Evolutionary conservation across 2,888 invertebrate genomes (phyloP).

Genomic region (Cheilosia vulpina): DNA sequence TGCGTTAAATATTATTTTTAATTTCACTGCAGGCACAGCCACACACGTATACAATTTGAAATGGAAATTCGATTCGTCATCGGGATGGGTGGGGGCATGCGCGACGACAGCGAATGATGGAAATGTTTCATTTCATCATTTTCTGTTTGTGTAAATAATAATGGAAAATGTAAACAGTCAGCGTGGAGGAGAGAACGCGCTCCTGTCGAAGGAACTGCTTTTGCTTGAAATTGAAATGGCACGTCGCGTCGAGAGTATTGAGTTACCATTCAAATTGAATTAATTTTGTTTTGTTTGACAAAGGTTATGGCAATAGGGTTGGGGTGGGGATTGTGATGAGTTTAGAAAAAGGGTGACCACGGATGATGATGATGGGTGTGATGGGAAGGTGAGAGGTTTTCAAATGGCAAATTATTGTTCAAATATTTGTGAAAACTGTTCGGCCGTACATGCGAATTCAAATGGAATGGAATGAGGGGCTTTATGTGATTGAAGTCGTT

Average conservation of each 20-base stretch:
- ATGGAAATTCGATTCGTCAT: constrained; percentile 64
- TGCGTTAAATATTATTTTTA: constrained; percentile 74
- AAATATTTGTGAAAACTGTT: constrained; percentile 68
- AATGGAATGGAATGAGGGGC: constrained; percentile 18
- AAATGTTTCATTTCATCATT: constrained; percentile 74
- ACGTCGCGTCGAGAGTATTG: constrained; percentile 61
- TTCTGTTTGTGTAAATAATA: constrained; percentile 72
- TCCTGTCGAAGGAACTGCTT: constrained; percentile 20
- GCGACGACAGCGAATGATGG: constrained; percentile 29
- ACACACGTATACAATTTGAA: constrained; percentile 39
- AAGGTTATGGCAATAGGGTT: constrained; percentile 60
- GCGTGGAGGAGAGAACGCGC: constrained; percentile 4
- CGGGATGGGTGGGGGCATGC: neutral
- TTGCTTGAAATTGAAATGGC: constrained; percentile 60
- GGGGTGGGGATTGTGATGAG: constrained; percentile 28
- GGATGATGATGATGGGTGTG: constrained; percentile 28
- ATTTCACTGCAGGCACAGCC: constrained; percentile 44
- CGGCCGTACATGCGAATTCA: constrained; percentile 29
- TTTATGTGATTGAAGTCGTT: constrained; percentile 23
- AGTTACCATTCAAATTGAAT: constrained; percentile 75
- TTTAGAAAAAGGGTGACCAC: constrained; percentile 41
- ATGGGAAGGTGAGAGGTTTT: constrained; percentile 69
- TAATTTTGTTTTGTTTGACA: constrained; percentile 75
- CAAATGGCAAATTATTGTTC: constrained; percentile 71
- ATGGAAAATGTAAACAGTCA: constrained; percentile 70